Evolutionary conservation across 2,113 vertebrate species (phyloP), one percentile per base, ranked within the genome.

Genomic region (Ammodytes marinus): DNA sequence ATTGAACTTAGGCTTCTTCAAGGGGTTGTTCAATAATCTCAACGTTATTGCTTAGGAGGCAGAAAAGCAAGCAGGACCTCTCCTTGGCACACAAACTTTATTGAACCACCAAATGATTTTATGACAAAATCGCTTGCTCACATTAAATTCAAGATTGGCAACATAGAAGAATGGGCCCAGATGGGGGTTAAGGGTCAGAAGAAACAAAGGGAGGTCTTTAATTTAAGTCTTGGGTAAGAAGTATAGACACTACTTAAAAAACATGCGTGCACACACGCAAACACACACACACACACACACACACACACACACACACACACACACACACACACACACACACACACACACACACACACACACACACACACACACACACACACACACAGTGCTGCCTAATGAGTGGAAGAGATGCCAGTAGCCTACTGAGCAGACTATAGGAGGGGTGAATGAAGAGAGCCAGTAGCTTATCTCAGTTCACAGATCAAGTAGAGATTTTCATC

Each of bases 41-140:
- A 75, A 80, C 43, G 75, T 92, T 93, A 92, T 93, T 95, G 94
- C 94, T 91, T 74, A 90, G 80, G 74, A 84, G 90, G 88, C 93
- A 92, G 81, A 84, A 93, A 87, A 47, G 77, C 73, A 63, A 71
- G 84, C 72, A 27, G 58, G 84, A 78, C 73, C 79, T 80, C 80
- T 78, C 53, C 70, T 82, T 84, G 85, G 74, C 74, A 86, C 57
- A 57, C 83, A 82, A 58, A 82, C 92, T 91, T 86, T 85, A 88
- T 91, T 74, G 55, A 90, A 84, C 86, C 40, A 8, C 6, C 37
- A 27, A 92, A 73, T 69, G 79, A 93, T 84, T 94, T 81, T 82
- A 61, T 17, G 77, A 87, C 89, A 88, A 79, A 90, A 80, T 74
- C 61, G 46, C 79, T 74, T 50, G 50, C 65, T 77, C 69, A 7